Conservation (phyloP, 2,113 vertebrate genomes). For the Tonatia bakeri region DNA sequence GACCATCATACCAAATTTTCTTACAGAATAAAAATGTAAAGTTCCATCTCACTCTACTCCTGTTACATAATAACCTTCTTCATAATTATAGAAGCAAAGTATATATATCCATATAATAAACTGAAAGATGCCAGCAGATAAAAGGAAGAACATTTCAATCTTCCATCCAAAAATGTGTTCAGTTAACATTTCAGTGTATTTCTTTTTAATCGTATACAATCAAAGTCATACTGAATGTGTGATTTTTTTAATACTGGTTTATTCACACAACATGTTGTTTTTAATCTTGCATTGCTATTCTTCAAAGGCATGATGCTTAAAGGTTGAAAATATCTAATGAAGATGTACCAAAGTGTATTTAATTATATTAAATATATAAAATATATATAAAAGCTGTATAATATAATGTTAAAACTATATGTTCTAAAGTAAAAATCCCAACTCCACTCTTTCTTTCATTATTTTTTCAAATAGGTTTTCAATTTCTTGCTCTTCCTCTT, state of each 20-base stretch:
- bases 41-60: neutral
- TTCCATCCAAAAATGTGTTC: neutral
- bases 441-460: neutral
- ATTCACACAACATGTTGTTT: neutral
- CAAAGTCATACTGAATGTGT: neutral
- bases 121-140: neutral
- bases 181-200: neutral
- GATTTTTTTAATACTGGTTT: neutral
- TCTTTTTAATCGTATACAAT: neutral
- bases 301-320: constrained; percentile 16
- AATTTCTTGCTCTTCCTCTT: too few species aligned
- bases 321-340: neutral
- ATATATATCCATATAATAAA: neutral
- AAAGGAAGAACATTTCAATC: neutral
- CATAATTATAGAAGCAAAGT: constrained; percentile 20
- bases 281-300: neutral
- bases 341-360: neutral
- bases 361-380: too few species aligned
- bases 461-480: too few species aligned
- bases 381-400: too few species aligned
- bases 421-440: neutral
- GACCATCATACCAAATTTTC: neutral
- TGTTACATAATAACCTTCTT: neutral
- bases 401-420: neutral
- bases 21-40: neutral